Conservation (phyloP, 2,113 vertebrate species). For the cattle (Bos taurus) region ARS-UCD2.0 NC_037329.1:34982001-34982500, state of each 20-base stretch:
- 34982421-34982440: constrained; percentile 71
- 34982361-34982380: constrained; percentile 69
- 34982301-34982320: constrained; percentile 69
- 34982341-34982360: constrained; percentile 62
- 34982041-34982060: constrained; percentile 51
- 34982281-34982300: constrained; percentile 65
- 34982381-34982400: constrained; percentile 66
- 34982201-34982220: constrained; percentile 29
- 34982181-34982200: constrained; percentile 33
- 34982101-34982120: constrained; percentile 39
- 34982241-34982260: constrained; percentile 49
- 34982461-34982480: constrained; percentile 70
- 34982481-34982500: constrained; percentile 69
- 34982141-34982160: constrained; percentile 55
- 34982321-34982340: constrained; percentile 42
- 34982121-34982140: neutral
- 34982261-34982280: constrained; percentile 53
- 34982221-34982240: constrained; percentile 61
- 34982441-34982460: constrained; percentile 73
- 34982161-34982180: constrained; percentile 39
- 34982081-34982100: constrained; percentile 38
- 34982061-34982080: constrained; percentile 21
- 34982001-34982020: constrained; percentile 35
- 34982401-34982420: constrained; percentile 63
- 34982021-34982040: constrained; percentile 37